Conservation (phyloP, 2,113 vertebrate species). For the Odobenus rosmarus region DNA sequence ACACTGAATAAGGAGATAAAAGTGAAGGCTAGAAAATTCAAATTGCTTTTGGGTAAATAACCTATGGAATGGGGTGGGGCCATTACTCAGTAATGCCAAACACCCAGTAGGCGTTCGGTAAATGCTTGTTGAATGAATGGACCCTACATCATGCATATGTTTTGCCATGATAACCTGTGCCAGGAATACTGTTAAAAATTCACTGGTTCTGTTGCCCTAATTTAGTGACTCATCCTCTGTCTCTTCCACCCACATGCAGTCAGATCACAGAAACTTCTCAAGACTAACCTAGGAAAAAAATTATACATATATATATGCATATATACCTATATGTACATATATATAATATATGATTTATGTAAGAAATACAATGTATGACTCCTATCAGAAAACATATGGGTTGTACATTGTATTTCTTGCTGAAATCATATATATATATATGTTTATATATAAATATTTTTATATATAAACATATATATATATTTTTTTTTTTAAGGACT, state of each 20-base stretch:
- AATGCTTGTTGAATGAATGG: conserved; percentile 59
- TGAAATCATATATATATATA: not conserved
- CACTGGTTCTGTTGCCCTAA: conserved; percentile 60
- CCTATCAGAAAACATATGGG: not conserved
- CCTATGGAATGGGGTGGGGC: conserved; percentile 16
- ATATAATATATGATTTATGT: not conserved
- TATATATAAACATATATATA: not conserved
- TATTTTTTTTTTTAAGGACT: not conserved
- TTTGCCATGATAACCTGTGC: conserved; percentile 42
- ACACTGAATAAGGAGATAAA: not conserved
- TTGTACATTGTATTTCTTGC: not conserved
- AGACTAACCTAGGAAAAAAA: conserved; percentile 45
- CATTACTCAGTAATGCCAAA: conserved; percentile 47
- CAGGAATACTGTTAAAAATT: conserved; percentile 67
- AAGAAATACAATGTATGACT: not conserved
- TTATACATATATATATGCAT: not conserved
- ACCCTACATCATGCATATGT: not conserved
- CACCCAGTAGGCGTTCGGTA: conserved; percentile 44
- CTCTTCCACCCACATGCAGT: conserved; percentile 44
- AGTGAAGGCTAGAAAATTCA: conserved; percentile 23
- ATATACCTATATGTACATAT: not conserved
- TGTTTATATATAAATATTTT: not conserved
- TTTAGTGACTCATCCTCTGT: conserved; percentile 63
- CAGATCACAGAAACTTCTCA: conserved; percentile 62
- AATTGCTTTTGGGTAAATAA: conserved; percentile 43